Evolutionary conservation across 2,113 vertebrate species (phyloP), one percentile per base, ranked within the genome.

Genomic region (Nothobranchius furzeri): DNA sequence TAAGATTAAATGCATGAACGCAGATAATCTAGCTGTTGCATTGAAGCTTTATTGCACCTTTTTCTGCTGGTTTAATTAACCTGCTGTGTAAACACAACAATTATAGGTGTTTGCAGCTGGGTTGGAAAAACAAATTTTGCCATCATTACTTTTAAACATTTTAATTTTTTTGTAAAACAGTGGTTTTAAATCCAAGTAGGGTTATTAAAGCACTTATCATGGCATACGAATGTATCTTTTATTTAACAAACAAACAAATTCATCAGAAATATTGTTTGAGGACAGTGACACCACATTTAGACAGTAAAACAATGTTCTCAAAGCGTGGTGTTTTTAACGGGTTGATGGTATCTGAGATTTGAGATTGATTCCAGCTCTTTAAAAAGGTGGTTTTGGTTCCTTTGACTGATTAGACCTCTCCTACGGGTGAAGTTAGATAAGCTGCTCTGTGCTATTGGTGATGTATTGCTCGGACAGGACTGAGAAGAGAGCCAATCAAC

Each of bases 61-160:
- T 6, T 48, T 71, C 49, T 24, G 46, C 13, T 37, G 1, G 20
- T 59, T 66, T 40, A 77, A n/a, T 12, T 50, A n/a, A 37, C 50
- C 24, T 37, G 43, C 11, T 63, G 24, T 36, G 24, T 63, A 46
- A 51, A 30, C 61, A 42, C 50, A 12, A 15, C 24, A 6, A 73
- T 69, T 56, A 55, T 70, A 64, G 68, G 20, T 72, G 64, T 64
- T 57, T 52, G 25, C 60, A 45, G 50, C 51, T 24, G 53, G 60
- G 60, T 11, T 48, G 25, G 12, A 55, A 7, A 59, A 73, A 68
- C 13, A 15, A 11, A 43, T 30, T 37, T 64, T 68, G 43, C 11
- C 55, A 66, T 35, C 4, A 9, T 68, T 60, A 55, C 37, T 12
- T 25, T 30, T 13, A 50, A 42, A 20, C 2, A 30, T 20, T 20